Evolutionary conservation across 2,797 vertebrate genomes (phyloP).

Genomic region (Telmatherina bonti): DNA sequence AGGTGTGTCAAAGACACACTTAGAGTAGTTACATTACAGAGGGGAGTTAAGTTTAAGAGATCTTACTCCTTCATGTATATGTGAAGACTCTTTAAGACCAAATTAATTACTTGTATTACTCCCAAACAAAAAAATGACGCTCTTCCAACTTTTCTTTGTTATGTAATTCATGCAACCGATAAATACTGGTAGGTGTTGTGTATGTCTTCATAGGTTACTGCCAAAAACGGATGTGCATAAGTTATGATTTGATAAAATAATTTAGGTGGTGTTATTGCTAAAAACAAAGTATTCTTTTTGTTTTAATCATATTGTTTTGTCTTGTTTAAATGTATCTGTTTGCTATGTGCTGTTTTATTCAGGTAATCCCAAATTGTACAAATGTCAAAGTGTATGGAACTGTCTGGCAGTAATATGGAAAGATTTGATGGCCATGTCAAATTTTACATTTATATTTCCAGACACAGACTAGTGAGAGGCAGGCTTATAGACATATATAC

Average conservation of each 20-base stretch:
- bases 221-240: not conserved
- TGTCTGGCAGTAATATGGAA: not conserved
- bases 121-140: not conserved
- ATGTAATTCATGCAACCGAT: no score
- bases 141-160: not conserved
- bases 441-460: not conserved
- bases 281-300: not conserved
- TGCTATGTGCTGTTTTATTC: not conserved
- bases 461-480: no score
- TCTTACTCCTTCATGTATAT: not conserved
- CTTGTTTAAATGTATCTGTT: no score
- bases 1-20: conserved; percentile 40
- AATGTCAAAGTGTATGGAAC: not conserved
- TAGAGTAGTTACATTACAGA: conserved; percentile 22
- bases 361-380: not conserved
- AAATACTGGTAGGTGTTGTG: not conserved
- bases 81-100: not conserved
- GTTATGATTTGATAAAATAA: not conserved
- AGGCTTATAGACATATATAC: no score
- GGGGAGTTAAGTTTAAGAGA: conserved; percentile 21
- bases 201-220: not conserved
- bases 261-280: not conserved
- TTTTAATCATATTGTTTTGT: no score
- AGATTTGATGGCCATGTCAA: not conserved
- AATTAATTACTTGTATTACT: not conserved